Base-by-base conservation (phyloP, 2,888 invertebrate species). In the Cryptosula pallasiana region DNA sequence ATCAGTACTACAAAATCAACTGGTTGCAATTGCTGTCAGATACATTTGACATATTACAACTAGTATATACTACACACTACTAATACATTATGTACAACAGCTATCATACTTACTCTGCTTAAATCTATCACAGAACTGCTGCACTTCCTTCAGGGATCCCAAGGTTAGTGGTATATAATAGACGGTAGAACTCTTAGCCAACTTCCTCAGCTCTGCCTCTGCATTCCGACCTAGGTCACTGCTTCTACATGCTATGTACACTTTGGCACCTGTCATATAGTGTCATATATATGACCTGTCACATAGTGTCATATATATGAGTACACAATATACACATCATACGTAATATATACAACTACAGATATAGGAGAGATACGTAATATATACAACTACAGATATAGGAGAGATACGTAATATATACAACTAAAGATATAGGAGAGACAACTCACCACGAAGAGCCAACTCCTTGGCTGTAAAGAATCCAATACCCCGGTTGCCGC, bases 211-310 rank as follows among this genome's bases (percentile, higher is more conserved):
- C 27, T 54, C 29, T 27, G 36, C 45, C 3, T 23, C 55, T 9
- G 70, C 70, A 13, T 23, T 45, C 23, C 23, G n/a, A 2, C 70
- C 70, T 25, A 36, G 27, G 9, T 36, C 70, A 25, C 32, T 54
- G 32, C 36, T 32, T 36, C 70, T 36, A 32, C 70, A 70, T 2
- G 70, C 70, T 27, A 70, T 36, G 45, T 70, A 70, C 25, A 70
- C 55, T 16, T 54, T 36, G 27, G 70, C 70, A 29, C 63, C 63
- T 63, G n/a, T 2, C 20, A 3, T 5, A 32, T 32, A 45, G 45
- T 5, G 5, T 13, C 5, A 45, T 5, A 13, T 45, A 45, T 45
- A 13, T 45, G 45, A 45, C 45, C 5, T 45, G 45, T n/a, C n/a
- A n/a, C n/a, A n/a, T n/a, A n/a, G n/a, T n/a, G n/a, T n/a, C n/a